Evolutionary conservation across 1,140 invertebrate species (phyloP).

Genomic region (Drosophila kikkawai): DNA sequence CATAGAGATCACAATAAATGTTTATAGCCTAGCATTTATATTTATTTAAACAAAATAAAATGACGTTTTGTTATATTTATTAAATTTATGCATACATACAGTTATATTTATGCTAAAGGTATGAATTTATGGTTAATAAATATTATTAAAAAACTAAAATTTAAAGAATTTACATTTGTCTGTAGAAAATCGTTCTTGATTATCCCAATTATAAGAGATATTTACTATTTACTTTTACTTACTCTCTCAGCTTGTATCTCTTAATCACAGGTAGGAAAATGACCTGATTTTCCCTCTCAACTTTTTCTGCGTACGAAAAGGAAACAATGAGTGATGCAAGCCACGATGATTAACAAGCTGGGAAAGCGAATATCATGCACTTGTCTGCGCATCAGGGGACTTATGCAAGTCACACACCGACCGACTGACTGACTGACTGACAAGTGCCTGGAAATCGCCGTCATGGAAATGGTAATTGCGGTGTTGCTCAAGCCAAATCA

Average conservation of each 20-base stretch:
- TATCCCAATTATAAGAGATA: neutral
- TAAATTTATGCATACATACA: neutral
- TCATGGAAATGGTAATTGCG: slow-evolving; percentile 48
- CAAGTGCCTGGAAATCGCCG: slow-evolving; percentile 36
- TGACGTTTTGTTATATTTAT: neutral
- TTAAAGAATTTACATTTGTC: neutral
- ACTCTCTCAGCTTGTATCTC: neutral
- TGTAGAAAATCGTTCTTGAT: too few species aligned
- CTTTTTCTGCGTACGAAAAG: slow-evolving; percentile 12
- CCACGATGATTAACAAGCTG: slow-evolving; percentile 40
- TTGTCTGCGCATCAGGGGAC: slow-evolving; percentile 15
- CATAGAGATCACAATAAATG: slow-evolving; percentile 3
- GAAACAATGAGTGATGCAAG: slow-evolving; percentile 61
- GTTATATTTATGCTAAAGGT: neutral
- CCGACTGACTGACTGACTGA: slow-evolving; percentile 19
- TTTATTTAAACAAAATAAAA: neutral
- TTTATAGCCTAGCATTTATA: neutral
- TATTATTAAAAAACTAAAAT: neutral
- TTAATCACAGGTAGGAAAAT: slow-evolving; percentile 3
- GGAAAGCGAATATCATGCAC: slow-evolving; percentile 49
- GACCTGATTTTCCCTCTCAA: slow-evolving; percentile 14
- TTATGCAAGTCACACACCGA: slow-evolving; percentile 49
- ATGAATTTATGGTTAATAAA: neutral
- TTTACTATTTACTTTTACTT: too few species aligned
- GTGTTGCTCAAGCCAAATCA: slow-evolving; percentile 51